phyloP scores from a whole-genome alignment of 92 coral and sea anemone genomes.

The Parazoanthus darwini region DNA sequence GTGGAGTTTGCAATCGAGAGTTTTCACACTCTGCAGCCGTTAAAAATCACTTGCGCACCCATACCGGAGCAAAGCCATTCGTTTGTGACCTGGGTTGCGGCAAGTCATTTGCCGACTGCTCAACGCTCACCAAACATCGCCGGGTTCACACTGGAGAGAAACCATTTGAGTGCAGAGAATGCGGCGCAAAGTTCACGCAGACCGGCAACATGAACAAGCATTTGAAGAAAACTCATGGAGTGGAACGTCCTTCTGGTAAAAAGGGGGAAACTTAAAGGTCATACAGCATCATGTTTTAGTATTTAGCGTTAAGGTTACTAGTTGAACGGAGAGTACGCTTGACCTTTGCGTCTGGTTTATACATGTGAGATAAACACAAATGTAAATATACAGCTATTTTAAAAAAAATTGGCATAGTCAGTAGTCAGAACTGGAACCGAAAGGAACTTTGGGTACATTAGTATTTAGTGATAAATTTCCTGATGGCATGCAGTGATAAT shows the following conservation, averaged over 20 bases:
- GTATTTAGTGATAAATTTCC: too few relatives aligned
- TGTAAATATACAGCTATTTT: too few relatives aligned
- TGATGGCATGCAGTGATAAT: too few relatives aligned
- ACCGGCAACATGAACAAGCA: conserved; percentile 89
- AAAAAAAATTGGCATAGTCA: too few relatives aligned
- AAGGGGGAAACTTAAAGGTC: not conserved
- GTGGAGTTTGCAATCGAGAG: conserved; percentile 61
- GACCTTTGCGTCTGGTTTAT: too few relatives aligned
- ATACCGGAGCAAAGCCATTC: conserved; percentile 80
- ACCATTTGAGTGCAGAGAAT: conserved; percentile 71
- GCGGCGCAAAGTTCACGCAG: conserved; percentile 69
- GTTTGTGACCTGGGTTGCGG: conserved; percentile 62
- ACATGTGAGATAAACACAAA: too few relatives aligned
- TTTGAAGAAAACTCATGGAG: conserved; percentile 57
- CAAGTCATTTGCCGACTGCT: conserved; percentile 73
- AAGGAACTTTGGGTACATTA: too few relatives aligned
- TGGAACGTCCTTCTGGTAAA: conserved; percentile 1
- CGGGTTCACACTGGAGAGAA: conserved; percentile 80
- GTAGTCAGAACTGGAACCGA: too few relatives aligned
- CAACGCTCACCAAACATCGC: conserved; percentile 77
- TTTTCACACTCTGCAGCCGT: conserved; percentile 83
- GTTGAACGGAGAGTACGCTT: too few relatives aligned
- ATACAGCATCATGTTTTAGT: too few relatives aligned
- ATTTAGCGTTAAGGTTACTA: too few relatives aligned
- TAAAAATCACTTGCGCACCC: conserved; percentile 72